A percentile compares a stretch with the other conserved stretches of the same genome.
These are phyloP conservation scores for Chaetodon trifasciatus DNA, from an alignment of 2,797 vertebrate species.

Conservation along the genomic window DNA sequence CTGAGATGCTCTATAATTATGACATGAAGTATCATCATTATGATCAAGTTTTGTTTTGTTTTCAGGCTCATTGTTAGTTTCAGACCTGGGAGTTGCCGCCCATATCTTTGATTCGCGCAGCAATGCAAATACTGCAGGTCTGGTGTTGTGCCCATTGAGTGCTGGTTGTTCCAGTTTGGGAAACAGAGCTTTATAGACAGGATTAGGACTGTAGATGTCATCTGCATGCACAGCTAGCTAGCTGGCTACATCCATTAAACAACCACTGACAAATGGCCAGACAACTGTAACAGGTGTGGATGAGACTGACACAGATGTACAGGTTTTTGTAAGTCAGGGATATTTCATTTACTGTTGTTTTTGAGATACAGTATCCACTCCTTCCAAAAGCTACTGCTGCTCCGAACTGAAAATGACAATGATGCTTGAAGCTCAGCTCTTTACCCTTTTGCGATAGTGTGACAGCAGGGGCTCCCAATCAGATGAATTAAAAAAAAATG, in stretches of 20 bases:
- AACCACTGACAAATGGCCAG: background rate
- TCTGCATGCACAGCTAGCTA: background rate
- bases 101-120: background rate
- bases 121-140: background rate
- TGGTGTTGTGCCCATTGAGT: background rate
- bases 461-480: background rate
- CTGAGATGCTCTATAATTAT: background rate
- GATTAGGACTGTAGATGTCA: background rate
- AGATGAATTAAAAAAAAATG: background rate
- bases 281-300: background rate
- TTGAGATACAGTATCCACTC: background rate
- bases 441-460: conserved; percentile 2
- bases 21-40: background rate
- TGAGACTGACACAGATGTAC: background rate
- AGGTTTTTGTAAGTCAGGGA: background rate
- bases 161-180: background rate
- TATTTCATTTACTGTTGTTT: background rate
- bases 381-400: background rate
- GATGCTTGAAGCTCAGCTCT: background rate
- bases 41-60: background rate
- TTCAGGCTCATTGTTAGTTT: background rate
- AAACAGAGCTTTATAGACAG: background rate
- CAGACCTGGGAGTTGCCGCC: background rate
- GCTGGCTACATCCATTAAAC: background rate
- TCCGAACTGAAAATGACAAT: background rate